phyloP scores from a whole-genome alignment of 2,888 invertebrate species.

The Stenodema calcarata region DNA sequence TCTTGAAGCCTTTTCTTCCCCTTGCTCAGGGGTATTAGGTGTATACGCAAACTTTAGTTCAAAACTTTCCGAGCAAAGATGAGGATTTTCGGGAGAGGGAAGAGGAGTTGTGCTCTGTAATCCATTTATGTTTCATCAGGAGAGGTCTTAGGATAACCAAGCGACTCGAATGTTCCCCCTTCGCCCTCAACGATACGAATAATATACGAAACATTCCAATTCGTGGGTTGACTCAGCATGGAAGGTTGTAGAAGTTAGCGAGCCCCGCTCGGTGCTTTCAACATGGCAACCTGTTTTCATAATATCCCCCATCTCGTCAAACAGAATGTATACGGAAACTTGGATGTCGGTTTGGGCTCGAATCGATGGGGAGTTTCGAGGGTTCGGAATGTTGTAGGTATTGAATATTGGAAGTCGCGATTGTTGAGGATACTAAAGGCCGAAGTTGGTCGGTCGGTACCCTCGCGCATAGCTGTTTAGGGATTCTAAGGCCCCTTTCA shows the following conservation, averaged over 20 bases:
- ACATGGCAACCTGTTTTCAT: background rate
- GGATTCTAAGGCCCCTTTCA: too few relatives aligned
- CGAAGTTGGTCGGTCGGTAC: too few relatives aligned
- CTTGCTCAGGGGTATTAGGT: background rate
- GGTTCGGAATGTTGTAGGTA: background rate
- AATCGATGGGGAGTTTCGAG: background rate
- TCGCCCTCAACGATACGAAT: background rate
- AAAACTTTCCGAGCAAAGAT: background rate
- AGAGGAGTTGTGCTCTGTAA: background rate
- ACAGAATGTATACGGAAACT: background rate
- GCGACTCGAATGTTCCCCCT: constrained; percentile 1
- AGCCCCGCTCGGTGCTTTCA: background rate
- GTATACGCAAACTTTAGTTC: background rate
- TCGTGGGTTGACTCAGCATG: background rate
- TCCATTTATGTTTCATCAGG: constrained; percentile 28
- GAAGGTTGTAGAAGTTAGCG: background rate
- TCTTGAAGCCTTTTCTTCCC: background rate
- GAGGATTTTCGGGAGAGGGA: background rate
- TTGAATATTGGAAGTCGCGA: background rate
- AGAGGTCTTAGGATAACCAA: background rate
- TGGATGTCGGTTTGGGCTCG: background rate
- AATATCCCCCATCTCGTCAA: background rate
- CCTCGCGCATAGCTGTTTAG: too few relatives aligned
- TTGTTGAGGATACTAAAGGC: background rate
- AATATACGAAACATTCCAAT: background rate